Percentiles rank a stretch among this genome's conserved stretches.
Evolutionary conservation across 2,888 invertebrate genomes (phyloP).

Genomic region (Palloptera scutellata): DNA sequence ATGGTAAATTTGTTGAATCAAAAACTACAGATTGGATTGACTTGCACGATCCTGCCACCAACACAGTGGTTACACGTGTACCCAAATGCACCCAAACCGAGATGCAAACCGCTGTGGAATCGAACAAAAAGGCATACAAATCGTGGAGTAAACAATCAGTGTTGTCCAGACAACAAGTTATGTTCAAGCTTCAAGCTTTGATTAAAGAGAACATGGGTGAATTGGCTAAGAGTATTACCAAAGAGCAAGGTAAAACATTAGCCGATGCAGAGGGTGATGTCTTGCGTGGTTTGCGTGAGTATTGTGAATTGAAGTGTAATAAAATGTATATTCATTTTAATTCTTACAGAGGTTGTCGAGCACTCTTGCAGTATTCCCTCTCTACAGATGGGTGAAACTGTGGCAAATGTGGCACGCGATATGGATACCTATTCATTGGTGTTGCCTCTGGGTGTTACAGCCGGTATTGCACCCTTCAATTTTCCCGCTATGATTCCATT

Average conservation of each 20-base stretch:
- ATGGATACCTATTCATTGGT: slow-evolving; percentile 97
- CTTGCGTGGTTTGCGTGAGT: slow-evolving; percentile 93
- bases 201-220: slow-evolving; percentile 88
- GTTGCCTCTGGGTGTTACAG: slow-evolving; percentile 85
- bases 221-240: slow-evolving; percentile 89
- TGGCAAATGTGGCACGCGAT: slow-evolving; percentile 82
- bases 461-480: slow-evolving; percentile 97
- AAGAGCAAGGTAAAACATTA: slow-evolving; percentile 97
- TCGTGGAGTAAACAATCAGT: slow-evolving; percentile 93
- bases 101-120: slow-evolving; percentile 87
- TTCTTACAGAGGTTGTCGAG: slow-evolving; percentile 87
- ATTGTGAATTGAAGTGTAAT: neutral
- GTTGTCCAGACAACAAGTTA: slow-evolving; percentile 89
- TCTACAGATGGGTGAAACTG: slow-evolving; percentile 91
- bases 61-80: slow-evolving; percentile 82
- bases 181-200: slow-evolving; percentile 87
- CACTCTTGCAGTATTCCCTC: slow-evolving; percentile 94
- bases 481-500: slow-evolving; percentile 99
- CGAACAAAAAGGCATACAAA: slow-evolving; percentile 80
- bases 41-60: slow-evolving; percentile 93
- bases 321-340: neutral
- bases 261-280: slow-evolving; percentile 99
- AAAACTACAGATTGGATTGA: slow-evolving; percentile 94
- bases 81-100: slow-evolving; percentile 90
- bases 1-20: slow-evolving; percentile 94